These are phyloP conservation scores for Thumatha senex DNA, from an alignment of 2,888 invertebrate genomes.

Conservation along the genomic window DNA sequence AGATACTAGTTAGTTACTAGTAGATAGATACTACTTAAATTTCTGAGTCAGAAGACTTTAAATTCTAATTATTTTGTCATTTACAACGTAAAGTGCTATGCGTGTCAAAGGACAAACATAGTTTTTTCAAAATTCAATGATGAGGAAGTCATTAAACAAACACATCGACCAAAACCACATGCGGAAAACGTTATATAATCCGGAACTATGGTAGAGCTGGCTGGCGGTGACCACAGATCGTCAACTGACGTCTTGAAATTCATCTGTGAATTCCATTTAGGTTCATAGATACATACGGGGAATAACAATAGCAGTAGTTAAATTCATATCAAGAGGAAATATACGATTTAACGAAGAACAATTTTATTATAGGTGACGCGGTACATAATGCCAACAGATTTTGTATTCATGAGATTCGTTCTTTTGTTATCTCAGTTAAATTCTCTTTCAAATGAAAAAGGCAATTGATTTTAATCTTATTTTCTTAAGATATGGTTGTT, in stretches of 20 bases:
- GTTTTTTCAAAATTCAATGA: conserved; percentile 52
- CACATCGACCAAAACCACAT: conserved; percentile 61
- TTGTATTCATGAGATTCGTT: conserved; percentile 7
- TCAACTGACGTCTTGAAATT: conserved; percentile 39
- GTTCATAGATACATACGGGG: conserved; percentile 28
- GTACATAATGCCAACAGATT: conserved; percentile 10
- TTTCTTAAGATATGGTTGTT: conserved; percentile 33
- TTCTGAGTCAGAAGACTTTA: conserved; percentile 8
- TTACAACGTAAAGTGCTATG: conserved; percentile 30
- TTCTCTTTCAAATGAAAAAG: background rate
- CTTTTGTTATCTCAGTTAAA: background rate
- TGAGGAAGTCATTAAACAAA: conserved; percentile 72
- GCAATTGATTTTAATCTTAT: conserved; percentile 18
- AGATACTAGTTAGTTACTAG: too few species aligned
- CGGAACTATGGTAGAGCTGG: conserved; percentile 52
- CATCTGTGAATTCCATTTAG: conserved; percentile 37
- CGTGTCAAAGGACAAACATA: conserved; percentile 43
- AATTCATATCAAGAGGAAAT: conserved; percentile 36
- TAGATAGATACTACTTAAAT: background rate
- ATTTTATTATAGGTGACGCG: conserved; percentile 17
- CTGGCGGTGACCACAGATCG: conserved; percentile 17
- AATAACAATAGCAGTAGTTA: conserved; percentile 33
- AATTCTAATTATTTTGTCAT: conserved; percentile 31
- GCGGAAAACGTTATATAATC: conserved; percentile 62
- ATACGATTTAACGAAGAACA: conserved; percentile 31